phyloP scores from a whole-genome alignment of 2,888 invertebrate species.

The Automeris io region DNA sequence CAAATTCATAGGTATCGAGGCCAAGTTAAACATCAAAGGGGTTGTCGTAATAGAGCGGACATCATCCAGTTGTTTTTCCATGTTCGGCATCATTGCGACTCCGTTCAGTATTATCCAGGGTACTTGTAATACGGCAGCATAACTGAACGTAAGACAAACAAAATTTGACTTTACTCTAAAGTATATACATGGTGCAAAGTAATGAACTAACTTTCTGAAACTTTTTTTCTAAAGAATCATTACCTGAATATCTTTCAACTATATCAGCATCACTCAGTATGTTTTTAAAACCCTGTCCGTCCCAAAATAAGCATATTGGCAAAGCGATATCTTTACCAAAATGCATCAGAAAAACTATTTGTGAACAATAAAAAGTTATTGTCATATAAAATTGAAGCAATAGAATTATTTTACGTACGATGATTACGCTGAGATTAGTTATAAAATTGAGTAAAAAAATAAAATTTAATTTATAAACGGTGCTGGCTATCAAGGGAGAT shows the following conservation, averaged over 20 bases:
- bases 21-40: constrained; percentile 30
- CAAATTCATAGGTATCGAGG: constrained; percentile 36
- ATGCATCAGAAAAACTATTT: no score
- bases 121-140: constrained; percentile 38
- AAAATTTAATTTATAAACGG: no score
- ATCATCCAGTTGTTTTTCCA: constrained; percentile 38
- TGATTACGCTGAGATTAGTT: no score
- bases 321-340: no score
- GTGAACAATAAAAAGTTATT: no score
- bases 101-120: constrained; percentile 48
- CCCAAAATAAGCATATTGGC: no score
- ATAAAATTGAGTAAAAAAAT: no score
- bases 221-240: neutral
- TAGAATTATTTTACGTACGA: no score
- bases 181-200: neutral
- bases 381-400: no score
- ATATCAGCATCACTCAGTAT: neutral
- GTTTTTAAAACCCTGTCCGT: no score
- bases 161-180: neutral
- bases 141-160: constrained; percentile 21
- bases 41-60: constrained; percentile 30
- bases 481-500: no score
- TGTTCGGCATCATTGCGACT: constrained; percentile 23
- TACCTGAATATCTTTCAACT: neutral
- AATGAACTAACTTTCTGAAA: neutral